These are phyloP conservation scores for Phymanthus crucifer DNA, from an alignment of 92 coral and sea anemone species.

Conservation along the genomic window DNA sequence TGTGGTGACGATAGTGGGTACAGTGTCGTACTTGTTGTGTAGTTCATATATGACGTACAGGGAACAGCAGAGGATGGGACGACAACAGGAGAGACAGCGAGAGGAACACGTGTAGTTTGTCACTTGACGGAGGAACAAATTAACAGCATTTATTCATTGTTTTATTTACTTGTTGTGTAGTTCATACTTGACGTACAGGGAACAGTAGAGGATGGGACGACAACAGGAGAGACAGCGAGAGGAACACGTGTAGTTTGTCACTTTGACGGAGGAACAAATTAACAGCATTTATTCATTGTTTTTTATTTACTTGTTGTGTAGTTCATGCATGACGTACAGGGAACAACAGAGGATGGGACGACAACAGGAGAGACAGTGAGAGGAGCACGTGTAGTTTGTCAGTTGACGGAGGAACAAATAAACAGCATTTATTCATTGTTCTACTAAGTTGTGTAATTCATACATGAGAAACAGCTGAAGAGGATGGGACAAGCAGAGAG, in stretches of 20 bases:
- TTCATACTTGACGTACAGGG: constrained; percentile 3
- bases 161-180: not conserved
- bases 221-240: not conserved
- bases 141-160: not conserved
- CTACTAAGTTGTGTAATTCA: not conserved
- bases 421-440: not conserved
- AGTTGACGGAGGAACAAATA: not conserved
- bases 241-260: not conserved
- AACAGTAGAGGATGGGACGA: not conserved
- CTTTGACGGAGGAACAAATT: not conserved
- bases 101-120: not conserved
- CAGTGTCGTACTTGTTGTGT: not conserved
- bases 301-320: not conserved
- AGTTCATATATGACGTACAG: constrained; percentile 8
- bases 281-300: not conserved
- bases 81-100: not conserved
- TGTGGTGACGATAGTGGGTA: not conserved
- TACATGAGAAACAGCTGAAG: not conserved
- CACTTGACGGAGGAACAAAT: not conserved
- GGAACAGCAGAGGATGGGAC: constrained; percentile 1
- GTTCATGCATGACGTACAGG: not conserved
- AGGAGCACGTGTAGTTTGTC: not conserved
- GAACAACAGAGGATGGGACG: constrained; percentile 2
- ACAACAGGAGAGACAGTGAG: not conserved
- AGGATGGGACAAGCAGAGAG: no score